Base-by-base conservation (phyloP, 2,797 vertebrate species). In the Selene dorsalis region DNA sequence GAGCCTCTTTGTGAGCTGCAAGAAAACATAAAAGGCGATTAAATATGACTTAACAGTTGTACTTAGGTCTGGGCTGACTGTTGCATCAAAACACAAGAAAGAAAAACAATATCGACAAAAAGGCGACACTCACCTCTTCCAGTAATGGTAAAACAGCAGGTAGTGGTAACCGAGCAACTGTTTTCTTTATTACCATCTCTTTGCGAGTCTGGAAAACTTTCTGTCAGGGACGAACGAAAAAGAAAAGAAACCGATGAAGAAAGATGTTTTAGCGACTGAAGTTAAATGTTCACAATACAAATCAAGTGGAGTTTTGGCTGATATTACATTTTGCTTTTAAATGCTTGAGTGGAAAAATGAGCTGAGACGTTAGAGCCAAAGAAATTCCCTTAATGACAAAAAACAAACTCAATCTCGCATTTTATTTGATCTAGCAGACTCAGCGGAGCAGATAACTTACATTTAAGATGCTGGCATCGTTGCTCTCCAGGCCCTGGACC, bases 401-500 rank as follows among this genome's bases (percentile, higher is more conserved):
- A 48, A 50, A 10, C 16, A 1, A 32, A 22, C 13, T 2, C 16
- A 39, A 26, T 3, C n/a, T 14, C 58, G 47, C 3, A 3, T 48
- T 50, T 60, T 0, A 38, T 59, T 59, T 24, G 10, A 5, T 50
- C 41, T 14, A 22, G 3, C 14, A 9, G n/a, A 38, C 14, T 50
- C 10, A 35, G 32, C 7, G 4, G 22, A 13, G 32, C 24, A 1
- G 11, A 61, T n/a, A 28, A 93, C 97, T 96, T 93, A 98, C 98
- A 69, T 98, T 98, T 78, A 99, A 88, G 87, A 99, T 97, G 82
- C 84, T 92, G 6, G 89, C 14, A 5, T 99, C 98, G 0, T 94
- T 96, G 91, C 98, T 99, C 94, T 99, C 98, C 91, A 99, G 93
- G 26, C 97, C 98, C 78, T 99, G 98, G 16, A 97, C 94, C 63